Evolutionary conservation across 2,888 invertebrate genomes (phyloP), one percentile per base, ranked within the genome.

Genomic region (Drosophila melanosoma): DNA sequence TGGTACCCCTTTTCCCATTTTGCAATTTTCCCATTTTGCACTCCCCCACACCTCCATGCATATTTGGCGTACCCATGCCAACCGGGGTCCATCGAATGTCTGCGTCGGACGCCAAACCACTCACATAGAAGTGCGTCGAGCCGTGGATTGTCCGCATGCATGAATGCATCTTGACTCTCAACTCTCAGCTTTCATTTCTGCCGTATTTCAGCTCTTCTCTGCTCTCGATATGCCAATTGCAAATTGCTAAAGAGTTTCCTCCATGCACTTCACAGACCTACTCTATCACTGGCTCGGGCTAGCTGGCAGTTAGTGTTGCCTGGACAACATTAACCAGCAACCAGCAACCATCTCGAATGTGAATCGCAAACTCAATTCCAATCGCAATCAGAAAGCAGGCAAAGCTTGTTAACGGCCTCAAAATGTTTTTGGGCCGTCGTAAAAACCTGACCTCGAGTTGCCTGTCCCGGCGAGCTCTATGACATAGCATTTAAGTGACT

Each of bases 171-270:
- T 89, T 73, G 79, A 73, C 69, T 79, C 63, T 54, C 71, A 11
- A 26, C 54, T 54, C 58, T 40, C 36, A n/a, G 20, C 74, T 65
- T 76, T 48, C 61, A 20, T 48, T 38, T 29, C 38, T n/a, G 36
- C 35, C 48, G 36, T 36, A 36, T 26, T 26, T 56, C n/a, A 23
- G 8, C 11, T 29, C 17, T 60, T 1, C 52, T 32, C 38, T 48
- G 69, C 83, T 76, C 78, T 83, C 83, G 83, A 83, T 86, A 86
- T 86, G 83, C 84, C 83, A 86, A 86, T 86, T 83, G 74, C 79
- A 74, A 86, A 83, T 79, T 79, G 81, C 71, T 11, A 69, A 74
- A 75, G 75, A 74, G 74, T 68, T 83, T 64, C 20, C 26, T 12
- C 5, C 29, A 12, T 1, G 48, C 36, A 12, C 2, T 12, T n/a